Conservation (phyloP, 2,888 invertebrate species). For the Dilophus febrilis region DNA sequence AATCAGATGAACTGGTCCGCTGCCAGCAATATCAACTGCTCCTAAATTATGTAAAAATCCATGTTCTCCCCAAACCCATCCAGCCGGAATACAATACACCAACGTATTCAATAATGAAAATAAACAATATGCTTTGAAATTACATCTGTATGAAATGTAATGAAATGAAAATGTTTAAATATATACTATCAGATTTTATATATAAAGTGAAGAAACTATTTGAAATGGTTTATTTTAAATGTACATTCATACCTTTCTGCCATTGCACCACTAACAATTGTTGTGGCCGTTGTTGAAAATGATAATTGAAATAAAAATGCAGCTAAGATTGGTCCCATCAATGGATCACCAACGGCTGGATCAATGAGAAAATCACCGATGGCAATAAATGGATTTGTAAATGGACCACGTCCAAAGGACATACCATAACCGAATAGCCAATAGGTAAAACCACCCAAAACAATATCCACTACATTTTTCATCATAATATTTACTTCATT, state of each 20-base stretch:
- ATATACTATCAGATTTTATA: background rate
- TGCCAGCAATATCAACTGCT: conserved; percentile 84
- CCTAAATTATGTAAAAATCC: conserved; percentile 72
- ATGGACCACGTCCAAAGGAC: conserved; percentile 61
- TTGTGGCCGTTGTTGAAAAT: conserved; percentile 72
- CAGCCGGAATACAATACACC: conserved; percentile 84
- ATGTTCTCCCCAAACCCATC: conserved; percentile 83
- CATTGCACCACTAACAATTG: conserved; percentile 88
- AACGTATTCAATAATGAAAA: conserved; percentile 79
- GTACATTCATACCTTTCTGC: conserved; percentile 54
- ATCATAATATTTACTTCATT: conserved; percentile 97
- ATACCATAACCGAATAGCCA: conserved; percentile 91
- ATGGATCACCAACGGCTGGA: conserved; percentile 49
- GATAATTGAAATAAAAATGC: conserved; percentile 82
- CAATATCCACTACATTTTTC: conserved; percentile 88
- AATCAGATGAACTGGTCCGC: conserved; percentile 78
- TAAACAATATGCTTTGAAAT: conserved; percentile 79
- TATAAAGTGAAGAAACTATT: background rate
- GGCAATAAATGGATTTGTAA: conserved; percentile 65
- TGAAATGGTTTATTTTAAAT: background rate
- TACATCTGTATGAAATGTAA: too few species aligned
- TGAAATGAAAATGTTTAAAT: background rate
- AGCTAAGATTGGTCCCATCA: conserved; percentile 74
- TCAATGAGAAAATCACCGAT: conserved; percentile 72
- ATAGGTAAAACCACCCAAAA: conserved; percentile 73